A percentile compares a stretch with the other conserved stretches of the same genome.
phyloP scores from a whole-genome alignment of 2,797 vertebrate species.

The Microctenopoma lineatum region DNA sequence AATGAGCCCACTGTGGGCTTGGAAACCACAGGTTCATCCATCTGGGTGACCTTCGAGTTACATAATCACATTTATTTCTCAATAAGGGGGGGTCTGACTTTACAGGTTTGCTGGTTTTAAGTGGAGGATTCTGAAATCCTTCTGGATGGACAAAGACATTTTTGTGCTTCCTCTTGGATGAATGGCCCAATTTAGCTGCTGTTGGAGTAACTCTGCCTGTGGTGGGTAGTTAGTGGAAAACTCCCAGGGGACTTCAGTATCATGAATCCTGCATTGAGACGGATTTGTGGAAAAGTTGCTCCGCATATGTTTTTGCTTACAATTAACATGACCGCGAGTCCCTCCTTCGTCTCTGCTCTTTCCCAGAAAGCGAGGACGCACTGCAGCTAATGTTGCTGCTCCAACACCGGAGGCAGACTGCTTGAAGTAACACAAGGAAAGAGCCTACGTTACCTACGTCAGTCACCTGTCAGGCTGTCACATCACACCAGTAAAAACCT shows the following conservation, averaged over 20 bases:
- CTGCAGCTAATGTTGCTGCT: constrained; percentile 15
- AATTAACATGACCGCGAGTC: constrained; percentile 58
- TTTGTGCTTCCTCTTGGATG: constrained; percentile 78
- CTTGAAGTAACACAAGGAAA: constrained; percentile 32
- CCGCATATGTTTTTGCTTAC: constrained; percentile 74
- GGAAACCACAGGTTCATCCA: constrained; percentile 66
- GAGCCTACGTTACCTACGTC: constrained; percentile 41
- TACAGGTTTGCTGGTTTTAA: constrained; percentile 46
- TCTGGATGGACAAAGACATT: constrained; percentile 73
- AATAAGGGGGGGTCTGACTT: constrained; percentile 54
- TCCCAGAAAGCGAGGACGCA: constrained; percentile 9
- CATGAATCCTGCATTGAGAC: constrained; percentile 84
- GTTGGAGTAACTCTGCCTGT: constrained; percentile 65
- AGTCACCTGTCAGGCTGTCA: constrained; percentile 59
- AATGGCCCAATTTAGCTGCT: constrained; percentile 80
- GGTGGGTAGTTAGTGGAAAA: constrained; percentile 79
- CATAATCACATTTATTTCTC: constrained; percentile 67
- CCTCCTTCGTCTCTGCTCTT: constrained; percentile 22
- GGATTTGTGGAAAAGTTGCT: constrained; percentile 69
- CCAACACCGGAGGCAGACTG: constrained; percentile 36
- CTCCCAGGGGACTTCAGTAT: constrained; percentile 64
- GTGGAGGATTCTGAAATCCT: constrained; percentile 57
- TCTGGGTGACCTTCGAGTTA: constrained; percentile 59
- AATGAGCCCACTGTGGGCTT: constrained; percentile 56
- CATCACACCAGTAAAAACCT: constrained; percentile 23